These are phyloP conservation scores for Styela clava DNA, from an alignment of 23 tunicate species.

Conservation along the genomic window DNA sequence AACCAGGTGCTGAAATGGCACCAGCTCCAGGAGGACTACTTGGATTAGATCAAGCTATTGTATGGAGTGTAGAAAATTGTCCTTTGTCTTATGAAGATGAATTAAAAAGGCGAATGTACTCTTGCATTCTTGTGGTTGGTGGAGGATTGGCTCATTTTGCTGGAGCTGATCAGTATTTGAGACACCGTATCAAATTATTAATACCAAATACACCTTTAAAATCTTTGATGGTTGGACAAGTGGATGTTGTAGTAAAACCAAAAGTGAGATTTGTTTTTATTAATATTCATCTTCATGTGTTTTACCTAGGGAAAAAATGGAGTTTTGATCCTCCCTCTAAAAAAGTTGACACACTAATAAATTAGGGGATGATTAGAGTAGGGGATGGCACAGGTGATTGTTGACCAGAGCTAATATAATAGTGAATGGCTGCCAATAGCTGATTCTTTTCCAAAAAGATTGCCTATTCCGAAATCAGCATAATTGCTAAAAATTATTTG, in stretches of 20 bases:
- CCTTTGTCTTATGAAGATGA: constrained; percentile 64
- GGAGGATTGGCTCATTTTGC: constrained; percentile 72
- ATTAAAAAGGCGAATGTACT: constrained; percentile 59
- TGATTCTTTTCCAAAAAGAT: too few relatives aligned
- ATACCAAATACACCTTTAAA: not conserved
- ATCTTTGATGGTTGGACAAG: constrained; percentile 17
- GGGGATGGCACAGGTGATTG: too few relatives aligned
- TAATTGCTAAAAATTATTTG: too few relatives aligned
- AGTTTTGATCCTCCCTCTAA: not conserved
- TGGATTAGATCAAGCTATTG: constrained; percentile 64
- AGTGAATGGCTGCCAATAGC: too few relatives aligned
- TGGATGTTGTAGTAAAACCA: constrained; percentile 52
- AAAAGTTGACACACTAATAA: too few relatives aligned
- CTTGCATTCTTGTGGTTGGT: constrained; percentile 67
- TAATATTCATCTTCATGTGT: not conserved
- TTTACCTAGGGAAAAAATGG: not conserved
- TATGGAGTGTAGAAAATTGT: constrained; percentile 77
- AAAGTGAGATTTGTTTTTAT: constrained; percentile 27
- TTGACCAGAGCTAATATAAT: too few relatives aligned
- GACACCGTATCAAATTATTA: not conserved
- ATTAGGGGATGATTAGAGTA: too few relatives aligned
- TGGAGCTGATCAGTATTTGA: constrained; percentile 43
- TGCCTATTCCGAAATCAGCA: too few relatives aligned
- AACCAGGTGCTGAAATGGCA: not conserved
- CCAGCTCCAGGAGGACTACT: constrained; percentile 28